Evolutionary conservation across 2,888 invertebrate species (phyloP), one percentile per base, ranked within the genome.

Genomic region (Tetrapedia diversipes): DNA sequence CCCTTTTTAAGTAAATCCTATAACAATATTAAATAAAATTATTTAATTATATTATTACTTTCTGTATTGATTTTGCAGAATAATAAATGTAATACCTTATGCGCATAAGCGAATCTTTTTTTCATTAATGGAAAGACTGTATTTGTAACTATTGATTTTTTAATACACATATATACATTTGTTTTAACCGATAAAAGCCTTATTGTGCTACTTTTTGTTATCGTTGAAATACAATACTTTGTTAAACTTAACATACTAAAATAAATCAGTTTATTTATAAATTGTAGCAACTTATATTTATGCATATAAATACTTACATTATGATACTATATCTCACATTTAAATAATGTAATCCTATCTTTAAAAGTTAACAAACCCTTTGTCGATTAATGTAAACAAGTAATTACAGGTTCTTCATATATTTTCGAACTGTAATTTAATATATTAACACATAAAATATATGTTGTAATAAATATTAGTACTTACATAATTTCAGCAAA

Each of bases 1-100:
- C 66, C 75, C 59, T 79, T 79, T 53, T 83, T 82, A 19, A 88
- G 66, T 24, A 88, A 66, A 22, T 79, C 83, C 79, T 86, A 83
- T 6, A 79, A 79, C 37, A 32, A 27, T 53, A 56, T 56, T n/a
- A 16, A 10, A 57, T 49, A 45, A 47, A 51, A 39, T 70, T 54
- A 27, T 8, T 69, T 27, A 39, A 14, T 32, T 69, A 3, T 8
- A 45, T 34, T 10, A 34, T 7, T 39, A 29, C 14, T 14, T 14
- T 11, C 34, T 11, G 1, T n/a, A 0, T 57, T 60, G 7, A 34
- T 34, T 29, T 22, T 65, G 29, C n/a, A 45, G 24, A 6, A 1
- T 3, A 51, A 7, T n/a, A 22, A n/a, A 22, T 8, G 8, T 34
- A 39, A 19, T 65, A 79, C 79, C 73, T 77, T 73, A n/a, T 51